phyloP scores from a whole-genome alignment of 2,797 vertebrate species.

The Enteromius afrohamiltoni region DNA sequence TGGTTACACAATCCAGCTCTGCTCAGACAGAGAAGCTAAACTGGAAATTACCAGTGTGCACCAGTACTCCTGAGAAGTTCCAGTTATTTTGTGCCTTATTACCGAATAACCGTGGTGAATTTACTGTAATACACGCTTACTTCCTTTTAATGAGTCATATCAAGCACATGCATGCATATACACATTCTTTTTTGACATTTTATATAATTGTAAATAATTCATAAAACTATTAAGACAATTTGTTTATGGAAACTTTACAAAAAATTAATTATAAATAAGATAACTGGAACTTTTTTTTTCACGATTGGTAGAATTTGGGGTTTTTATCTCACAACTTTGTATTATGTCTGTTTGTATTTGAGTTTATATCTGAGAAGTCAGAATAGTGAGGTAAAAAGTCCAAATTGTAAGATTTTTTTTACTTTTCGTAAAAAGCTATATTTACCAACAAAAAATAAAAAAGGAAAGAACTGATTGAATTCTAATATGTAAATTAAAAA shows the following conservation, averaged over 20 bases:
- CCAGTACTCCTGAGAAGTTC: not conserved
- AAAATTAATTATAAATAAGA: not conserved
- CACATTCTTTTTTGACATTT: not conserved
- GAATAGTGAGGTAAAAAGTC: not conserved
- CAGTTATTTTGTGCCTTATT: not conserved
- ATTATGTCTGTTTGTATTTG: not conserved
- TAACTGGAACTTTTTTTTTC: too few relatives aligned
- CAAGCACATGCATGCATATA: too few relatives aligned
- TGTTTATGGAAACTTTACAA: not conserved
- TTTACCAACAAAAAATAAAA: not conserved
- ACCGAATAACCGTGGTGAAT: not conserved
- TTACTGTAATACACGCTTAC: not conserved
- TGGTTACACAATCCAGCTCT: slow-evolving; percentile 8
- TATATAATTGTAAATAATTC: not conserved
- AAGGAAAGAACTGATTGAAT: too few relatives aligned
- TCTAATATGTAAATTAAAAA: not conserved
- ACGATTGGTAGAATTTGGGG: not conserved
- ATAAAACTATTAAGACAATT: not conserved
- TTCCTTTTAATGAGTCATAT: not conserved
- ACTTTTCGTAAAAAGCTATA: not conserved
- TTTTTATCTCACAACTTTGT: not conserved
- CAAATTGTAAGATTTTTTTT: not conserved
- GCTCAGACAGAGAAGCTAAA: slow-evolving; percentile 2
- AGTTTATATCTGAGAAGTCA: not conserved
- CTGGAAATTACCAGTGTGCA: slow-evolving; percentile 8